A percentile compares a stretch with the other conserved stretches of the same genome.
Conservation (phyloP, 2,113 vertebrate species). For the Panurus biarmicus region DNA sequence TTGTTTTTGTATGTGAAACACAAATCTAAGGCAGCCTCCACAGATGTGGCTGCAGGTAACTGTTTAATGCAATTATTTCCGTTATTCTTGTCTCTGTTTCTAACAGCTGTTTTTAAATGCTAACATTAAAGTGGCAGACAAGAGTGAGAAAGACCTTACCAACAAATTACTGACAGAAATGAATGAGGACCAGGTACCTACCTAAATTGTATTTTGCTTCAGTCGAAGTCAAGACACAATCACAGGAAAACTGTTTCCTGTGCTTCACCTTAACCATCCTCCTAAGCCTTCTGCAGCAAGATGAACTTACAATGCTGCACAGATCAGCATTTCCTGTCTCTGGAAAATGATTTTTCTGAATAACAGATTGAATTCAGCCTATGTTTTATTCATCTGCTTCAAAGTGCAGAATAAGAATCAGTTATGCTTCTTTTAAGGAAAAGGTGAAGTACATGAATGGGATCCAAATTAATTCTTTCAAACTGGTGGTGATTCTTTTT, state of each 20-base stretch:
- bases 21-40: conserved; percentile 29
- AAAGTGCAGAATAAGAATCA: neutral
- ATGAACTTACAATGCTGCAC: neutral
- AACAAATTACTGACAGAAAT: conserved; percentile 99
- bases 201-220: conserved; percentile 71
- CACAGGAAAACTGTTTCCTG: conserved; percentile 74
- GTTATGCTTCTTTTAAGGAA: conserved; percentile 7
- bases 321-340: neutral
- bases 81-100: conserved; percentile 81
- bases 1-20: neutral
- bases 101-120: conserved; percentile 96
- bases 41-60: conserved; percentile 50
- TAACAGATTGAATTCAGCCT: neutral
- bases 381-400: neutral
- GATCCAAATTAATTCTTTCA: conserved; percentile 44
- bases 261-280: conserved; percentile 68
- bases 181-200: conserved; percentile 95
- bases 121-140: conserved; percentile 95
- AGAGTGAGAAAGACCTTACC: conserved; percentile 99
- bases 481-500: conserved; percentile 48
- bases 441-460: conserved; percentile 72
- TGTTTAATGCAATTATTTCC: conserved; percentile 70
- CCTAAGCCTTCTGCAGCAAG: neutral
- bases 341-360: neutral
- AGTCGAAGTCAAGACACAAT: conserved; percentile 56